These are phyloP conservation scores for Nymphalis io DNA, from an alignment of 1,140 invertebrate genomes.

Conservation along the genomic window DNA sequence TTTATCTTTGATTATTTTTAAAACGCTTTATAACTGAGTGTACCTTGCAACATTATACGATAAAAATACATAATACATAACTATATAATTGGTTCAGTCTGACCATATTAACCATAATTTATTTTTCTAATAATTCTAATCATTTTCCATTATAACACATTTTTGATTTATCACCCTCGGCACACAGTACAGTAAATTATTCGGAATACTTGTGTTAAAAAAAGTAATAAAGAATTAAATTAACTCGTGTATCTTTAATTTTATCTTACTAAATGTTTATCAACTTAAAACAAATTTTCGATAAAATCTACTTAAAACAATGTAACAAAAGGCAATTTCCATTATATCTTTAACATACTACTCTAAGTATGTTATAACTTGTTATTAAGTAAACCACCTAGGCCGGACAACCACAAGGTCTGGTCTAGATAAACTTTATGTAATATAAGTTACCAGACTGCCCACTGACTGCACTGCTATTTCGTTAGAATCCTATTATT, in stretches of 20 bases:
- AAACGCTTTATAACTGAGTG: too few relatives aligned
- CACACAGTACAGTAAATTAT: neutral
- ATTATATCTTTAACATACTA: neutral
- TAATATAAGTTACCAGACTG: constrained; percentile 27
- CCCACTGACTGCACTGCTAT: constrained; percentile 2
- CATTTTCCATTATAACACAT: too few relatives aligned
- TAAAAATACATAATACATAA: too few relatives aligned
- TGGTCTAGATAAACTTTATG: constrained; percentile 36
- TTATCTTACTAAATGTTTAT: neutral
- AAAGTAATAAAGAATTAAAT: too few relatives aligned
- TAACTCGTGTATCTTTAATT: too few relatives aligned
- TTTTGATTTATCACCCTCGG: too few relatives aligned
- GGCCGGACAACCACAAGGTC: constrained; percentile 33
- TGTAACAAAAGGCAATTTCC: neutral
- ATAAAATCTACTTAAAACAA: neutral
- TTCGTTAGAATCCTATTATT: neutral
- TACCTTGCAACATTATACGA: too few relatives aligned
- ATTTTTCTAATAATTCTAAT: too few relatives aligned
- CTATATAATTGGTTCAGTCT: neutral
- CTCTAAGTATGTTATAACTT: constrained; percentile 26
- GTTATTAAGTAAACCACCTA: constrained; percentile 32
- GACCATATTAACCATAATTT: too few relatives aligned
- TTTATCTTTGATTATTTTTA: neutral
- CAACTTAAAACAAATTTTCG: neutral
- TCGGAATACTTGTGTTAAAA: neutral